A percentile compares a stretch with the other conserved stretches of the same genome.
phyloP scores from a whole-genome alignment of 2,797 vertebrate genomes.

The Microctenopoma lineatum region DNA sequence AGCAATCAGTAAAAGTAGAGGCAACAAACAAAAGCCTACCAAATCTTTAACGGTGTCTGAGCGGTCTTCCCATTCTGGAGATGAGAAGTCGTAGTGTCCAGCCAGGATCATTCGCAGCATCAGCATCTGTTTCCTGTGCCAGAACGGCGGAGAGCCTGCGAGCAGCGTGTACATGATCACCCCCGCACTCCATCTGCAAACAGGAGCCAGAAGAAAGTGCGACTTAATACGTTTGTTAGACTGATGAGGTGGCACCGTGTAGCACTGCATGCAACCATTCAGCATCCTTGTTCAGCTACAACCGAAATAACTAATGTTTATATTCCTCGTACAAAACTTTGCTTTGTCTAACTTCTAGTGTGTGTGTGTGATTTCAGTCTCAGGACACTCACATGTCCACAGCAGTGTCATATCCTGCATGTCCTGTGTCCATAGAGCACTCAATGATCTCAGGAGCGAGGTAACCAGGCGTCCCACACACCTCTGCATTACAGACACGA shows the following conservation, averaged over 20 bases:
- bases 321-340: neutral
- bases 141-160: conserved; percentile 96
- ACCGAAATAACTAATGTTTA: neutral
- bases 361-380: neutral
- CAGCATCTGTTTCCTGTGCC: conserved; percentile 99
- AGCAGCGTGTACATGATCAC: conserved; percentile 98
- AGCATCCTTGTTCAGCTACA: too few species aligned
- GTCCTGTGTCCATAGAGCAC: conserved; percentile 93
- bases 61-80: conserved; percentile 96
- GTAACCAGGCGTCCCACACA: conserved; percentile 96
- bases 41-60: conserved; percentile 97
- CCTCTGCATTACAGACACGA: conserved; percentile 80
- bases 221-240: neutral
- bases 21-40: conserved; percentile 75
- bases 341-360: neutral
- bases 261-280: neutral
- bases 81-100: conserved; percentile 90
- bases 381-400: conserved; percentile 91
- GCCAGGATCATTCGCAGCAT: conserved; percentile 97
- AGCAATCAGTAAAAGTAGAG: neutral
- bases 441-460: conserved; percentile 96
- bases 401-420: conserved; percentile 90
- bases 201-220: neutral
- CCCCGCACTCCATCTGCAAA: conserved; percentile 93
- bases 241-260: too few species aligned